These are phyloP conservation scores for Smittia aterrima DNA, from an alignment of 2,888 invertebrate genomes.

Conservation along the genomic window DNA sequence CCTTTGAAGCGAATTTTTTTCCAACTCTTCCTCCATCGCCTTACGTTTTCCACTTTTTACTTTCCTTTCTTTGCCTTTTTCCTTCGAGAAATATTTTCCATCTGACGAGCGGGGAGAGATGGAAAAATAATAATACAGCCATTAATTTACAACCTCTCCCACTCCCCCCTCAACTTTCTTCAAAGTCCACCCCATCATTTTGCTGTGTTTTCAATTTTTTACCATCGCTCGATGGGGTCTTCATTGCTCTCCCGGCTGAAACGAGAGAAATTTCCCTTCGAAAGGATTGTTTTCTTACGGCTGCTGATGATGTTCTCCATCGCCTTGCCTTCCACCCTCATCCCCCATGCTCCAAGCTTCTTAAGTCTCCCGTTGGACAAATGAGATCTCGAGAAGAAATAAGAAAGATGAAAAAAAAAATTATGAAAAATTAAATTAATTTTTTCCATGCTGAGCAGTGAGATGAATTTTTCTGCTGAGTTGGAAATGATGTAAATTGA, in stretches of 20 bases:
- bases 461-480: constrained; percentile 25
- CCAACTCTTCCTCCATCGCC: neutral
- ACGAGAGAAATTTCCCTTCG: constrained; percentile 20
- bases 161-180: neutral
- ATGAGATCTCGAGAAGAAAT: constrained; percentile 17
- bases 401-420: neutral
- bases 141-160: constrained; percentile 13
- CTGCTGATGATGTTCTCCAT: constrained; percentile 19
- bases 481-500: constrained; percentile 21
- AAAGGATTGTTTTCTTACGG: constrained; percentile 13
- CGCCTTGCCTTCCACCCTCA: neutral
- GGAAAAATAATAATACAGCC: constrained; percentile 20
- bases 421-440: constrained; percentile 21
- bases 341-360: neutral
- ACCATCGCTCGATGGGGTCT: constrained; percentile 5
- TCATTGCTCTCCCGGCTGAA: neutral
- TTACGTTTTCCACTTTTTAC: constrained; percentile 7
- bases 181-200: neutral
- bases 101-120: neutral
- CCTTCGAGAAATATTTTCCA: neutral
- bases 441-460: constrained; percentile 15
- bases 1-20: neutral
- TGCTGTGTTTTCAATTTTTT: constrained; percentile 8
- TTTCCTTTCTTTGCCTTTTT: constrained; percentile 12
- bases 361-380: neutral